Conservation (phyloP, 1,140 invertebrate genomes). For the Panagrolaimus sp. region DNA sequence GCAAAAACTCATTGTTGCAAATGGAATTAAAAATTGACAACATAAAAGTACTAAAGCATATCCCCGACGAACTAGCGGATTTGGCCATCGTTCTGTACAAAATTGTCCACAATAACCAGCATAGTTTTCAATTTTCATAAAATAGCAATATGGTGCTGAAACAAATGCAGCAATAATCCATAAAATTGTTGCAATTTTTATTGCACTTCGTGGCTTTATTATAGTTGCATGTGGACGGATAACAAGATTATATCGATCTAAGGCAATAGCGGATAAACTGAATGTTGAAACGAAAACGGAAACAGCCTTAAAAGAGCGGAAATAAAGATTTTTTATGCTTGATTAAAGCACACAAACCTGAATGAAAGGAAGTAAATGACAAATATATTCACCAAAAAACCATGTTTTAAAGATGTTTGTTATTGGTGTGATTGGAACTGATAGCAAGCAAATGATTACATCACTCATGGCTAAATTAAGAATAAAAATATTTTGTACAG, state of each 20-base stretch:
- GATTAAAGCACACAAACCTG: constrained; percentile 42
- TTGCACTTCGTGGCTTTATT: constrained; percentile 33
- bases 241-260: constrained; percentile 56
- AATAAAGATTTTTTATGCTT: neutral
- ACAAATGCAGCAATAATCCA: constrained; percentile 56
- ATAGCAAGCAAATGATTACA: constrained; percentile 75
- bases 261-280: constrained; percentile 51
- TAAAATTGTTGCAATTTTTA: constrained; percentile 37
- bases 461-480: constrained; percentile 21
- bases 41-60: constrained; percentile 46
- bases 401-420: constrained; percentile 57
- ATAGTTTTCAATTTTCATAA: constrained; percentile 54
- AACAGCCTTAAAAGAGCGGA: constrained; percentile 33
- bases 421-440: constrained; percentile 83
- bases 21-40: constrained; percentile 55
- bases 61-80: constrained; percentile 33
- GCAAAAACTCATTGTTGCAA: constrained; percentile 44
- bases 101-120: constrained; percentile 26
- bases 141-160: constrained; percentile 57
- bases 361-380: constrained; percentile 57
- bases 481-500: constrained; percentile 25
- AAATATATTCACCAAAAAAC: constrained; percentile 58
- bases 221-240: constrained; percentile 44
- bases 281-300: constrained; percentile 55
- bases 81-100: constrained; percentile 53